Evolutionary conservation across 2,113 vertebrate genomes (phyloP).

Genomic region (Chionomys nivalis): DNA sequence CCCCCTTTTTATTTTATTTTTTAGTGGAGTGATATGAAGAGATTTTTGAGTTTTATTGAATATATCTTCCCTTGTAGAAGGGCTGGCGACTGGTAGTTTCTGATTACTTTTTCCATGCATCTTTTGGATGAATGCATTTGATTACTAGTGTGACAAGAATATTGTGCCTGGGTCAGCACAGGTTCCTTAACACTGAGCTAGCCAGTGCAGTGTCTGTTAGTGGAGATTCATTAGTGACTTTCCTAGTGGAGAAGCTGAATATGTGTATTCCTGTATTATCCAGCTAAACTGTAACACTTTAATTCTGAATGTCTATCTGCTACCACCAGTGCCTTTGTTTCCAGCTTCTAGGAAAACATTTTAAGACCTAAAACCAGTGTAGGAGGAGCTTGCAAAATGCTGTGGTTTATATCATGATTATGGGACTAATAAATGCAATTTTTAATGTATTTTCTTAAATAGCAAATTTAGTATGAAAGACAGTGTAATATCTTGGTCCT

Average conservation of each 20-base stretch:
- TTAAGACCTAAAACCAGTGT: neutral
- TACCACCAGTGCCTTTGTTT: neutral
- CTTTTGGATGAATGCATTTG: neutral
- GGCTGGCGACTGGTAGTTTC: conserved; percentile 11
- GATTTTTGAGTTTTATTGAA: neutral
- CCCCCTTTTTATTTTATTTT: neutral
- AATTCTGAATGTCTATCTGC: neutral
- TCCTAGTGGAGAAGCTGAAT: neutral
- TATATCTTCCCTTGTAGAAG: neutral
- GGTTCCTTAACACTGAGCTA: conserved; percentile 12
- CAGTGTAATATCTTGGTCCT: conserved; percentile 9
- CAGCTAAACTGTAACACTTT: neutral
- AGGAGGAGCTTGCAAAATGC: neutral
- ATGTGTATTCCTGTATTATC: neutral
- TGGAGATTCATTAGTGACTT: neutral
- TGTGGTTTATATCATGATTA: conserved; percentile 4
- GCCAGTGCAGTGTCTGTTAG: neutral
- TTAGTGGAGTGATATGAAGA: neutral
- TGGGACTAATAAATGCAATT: neutral
- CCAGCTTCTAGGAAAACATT: neutral
- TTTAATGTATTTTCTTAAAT: conserved; percentile 53
- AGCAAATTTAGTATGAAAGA: conserved; percentile 41
- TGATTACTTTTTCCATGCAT: conserved; percentile 1
- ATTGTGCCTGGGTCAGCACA: conserved; percentile 51
- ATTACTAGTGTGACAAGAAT: conserved; percentile 21